Evolutionary conservation across 2,888 invertebrate species (phyloP), one percentile per base, ranked within the genome.

Genomic region (Caenorhabditis doughertyi): DNA sequence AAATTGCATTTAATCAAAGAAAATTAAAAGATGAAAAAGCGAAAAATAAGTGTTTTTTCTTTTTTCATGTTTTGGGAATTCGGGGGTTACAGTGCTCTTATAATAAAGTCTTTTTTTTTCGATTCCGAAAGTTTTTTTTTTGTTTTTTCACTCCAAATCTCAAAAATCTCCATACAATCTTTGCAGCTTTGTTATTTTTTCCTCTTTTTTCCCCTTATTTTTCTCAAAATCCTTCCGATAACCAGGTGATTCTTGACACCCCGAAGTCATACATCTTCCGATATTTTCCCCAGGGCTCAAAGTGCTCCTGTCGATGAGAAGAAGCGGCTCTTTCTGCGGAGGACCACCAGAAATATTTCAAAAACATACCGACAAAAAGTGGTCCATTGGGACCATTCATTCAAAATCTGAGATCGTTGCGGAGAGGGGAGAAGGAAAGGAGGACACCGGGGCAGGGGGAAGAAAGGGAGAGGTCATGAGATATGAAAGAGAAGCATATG

Each of bases 1-100:
- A 49, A 49, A 49, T 49, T 49, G 49, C 49, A 49, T 49, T 49
- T 49, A 49, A 49, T 49, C 49, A 49, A 49, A 49, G 16, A 49
- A 21, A 49, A 49, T 21, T 21, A 49, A 21, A 11, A 49, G 23
- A 49, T 49, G 18, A 49, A 21, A 21, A 8, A 21, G 7, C 18
- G 42, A 16, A 16, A 42, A 42, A 49, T 8, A 21, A 49, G 5
- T 49, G n/a, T n/a, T n/a, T n/a, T n/a, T n/a, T n/a, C n/a, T n/a
- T n/a, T n/a, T n/a, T n/a, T n/a, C n/a, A n/a, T n/a, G n/a, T n/a
- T n/a, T n/a, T n/a, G n/a, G n/a, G n/a, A n/a, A 23, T 49, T 49
- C 7, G 18, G 49, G 23, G 23, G 49, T 21, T 16, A 3, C 42
- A 42, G 13, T 13, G 42, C 35, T 9, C 5, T 9, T 35, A 7